Percentiles rank a stretch among this genome's conserved stretches.
phyloP scores from a whole-genome alignment of 1,140 invertebrate species.

The Cyclina sinensis region DNA sequence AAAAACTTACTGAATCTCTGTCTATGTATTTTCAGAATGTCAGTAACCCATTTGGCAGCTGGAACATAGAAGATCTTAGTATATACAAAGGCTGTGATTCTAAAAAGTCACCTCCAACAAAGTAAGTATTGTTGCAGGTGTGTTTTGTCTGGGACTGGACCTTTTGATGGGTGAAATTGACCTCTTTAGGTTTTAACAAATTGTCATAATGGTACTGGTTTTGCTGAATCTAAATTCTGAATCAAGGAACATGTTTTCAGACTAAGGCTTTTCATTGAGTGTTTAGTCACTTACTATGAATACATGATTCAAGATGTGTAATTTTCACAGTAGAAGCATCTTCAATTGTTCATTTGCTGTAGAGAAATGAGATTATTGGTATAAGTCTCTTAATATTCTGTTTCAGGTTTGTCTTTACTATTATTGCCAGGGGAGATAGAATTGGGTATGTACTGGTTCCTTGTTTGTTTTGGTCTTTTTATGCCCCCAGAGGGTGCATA shows the following conservation, averaged over 20 bases:
- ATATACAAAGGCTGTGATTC: constrained; percentile 60
- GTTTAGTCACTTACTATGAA: neutral
- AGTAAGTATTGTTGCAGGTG: constrained; percentile 57
- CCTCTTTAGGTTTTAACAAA: no score
- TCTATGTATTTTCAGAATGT: constrained; percentile 41
- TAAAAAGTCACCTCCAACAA: constrained; percentile 38
- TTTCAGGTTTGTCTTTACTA: constrained; percentile 22
- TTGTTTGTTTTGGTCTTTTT: neutral
- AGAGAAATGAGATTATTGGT: no score
- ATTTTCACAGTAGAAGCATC: no score
- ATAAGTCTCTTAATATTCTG: neutral
- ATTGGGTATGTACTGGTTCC: constrained; percentile 23
- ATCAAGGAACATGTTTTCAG: neutral
- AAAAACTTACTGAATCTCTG: no score
- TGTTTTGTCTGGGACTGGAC: no score
- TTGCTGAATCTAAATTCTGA: neutral
- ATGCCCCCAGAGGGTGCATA: no score
- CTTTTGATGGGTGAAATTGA: no score
- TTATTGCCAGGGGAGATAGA: constrained; percentile 18
- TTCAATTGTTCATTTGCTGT: no score
- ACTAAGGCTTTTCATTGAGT: neutral
- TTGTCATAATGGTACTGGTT: no score
- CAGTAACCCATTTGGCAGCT: constrained; percentile 28
- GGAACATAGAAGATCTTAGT: constrained; percentile 64
- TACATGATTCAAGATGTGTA: neutral